Evolutionary conservation across 2,888 invertebrate genomes (phyloP), one percentile per base, ranked within the genome.

Genomic region (Lepas anatifera): DNA sequence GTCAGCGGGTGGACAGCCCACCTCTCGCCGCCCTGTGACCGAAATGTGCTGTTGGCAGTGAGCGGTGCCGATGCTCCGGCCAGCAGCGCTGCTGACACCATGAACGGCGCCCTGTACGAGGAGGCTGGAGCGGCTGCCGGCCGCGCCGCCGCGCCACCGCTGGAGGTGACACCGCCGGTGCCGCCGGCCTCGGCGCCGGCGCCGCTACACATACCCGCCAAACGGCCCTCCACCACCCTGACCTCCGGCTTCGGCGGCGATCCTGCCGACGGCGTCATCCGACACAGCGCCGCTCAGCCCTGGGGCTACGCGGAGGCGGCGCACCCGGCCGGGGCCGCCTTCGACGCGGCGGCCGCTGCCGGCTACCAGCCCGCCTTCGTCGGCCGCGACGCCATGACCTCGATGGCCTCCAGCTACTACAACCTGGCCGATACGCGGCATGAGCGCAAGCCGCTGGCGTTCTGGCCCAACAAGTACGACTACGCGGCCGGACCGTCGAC

Each of bases 181-280:
- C 18, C 35, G 35, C 58, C 58, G 58, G 58, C 58, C 35, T 35
- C 32, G 35, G 58, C 58, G 1, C 73, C 72, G 71, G 90, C 90
- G 74, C 89, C 89, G 72, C 84, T 93, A 74, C 92, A 93, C 84
- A 92, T 93, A 82, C 93, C 92, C 75, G 92, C 92, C 78, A 92
- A 93, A 82, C 72, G 77, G 63, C 74, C 75, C 71, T 74, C 76
- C 72, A 70, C 73, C 72, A 73, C 73, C 69, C 73, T 71, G 72
- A 72, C 73, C 32, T 69, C 71, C 67, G 71, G 70, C 67, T 68
- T 73, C 68, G 73, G 73, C 71, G 73, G 71, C 69, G 74, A 74
- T 84, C 84, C 72, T 85, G 85, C 77, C 52, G 85, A 86, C 69
- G 87, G 89, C 66, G 90, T 90, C 77, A 89, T 89, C 77, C 73